Evolutionary conservation across 2,797 vertebrate species (phyloP).

Genomic region (Phrynocephalus forsythii): DNA sequence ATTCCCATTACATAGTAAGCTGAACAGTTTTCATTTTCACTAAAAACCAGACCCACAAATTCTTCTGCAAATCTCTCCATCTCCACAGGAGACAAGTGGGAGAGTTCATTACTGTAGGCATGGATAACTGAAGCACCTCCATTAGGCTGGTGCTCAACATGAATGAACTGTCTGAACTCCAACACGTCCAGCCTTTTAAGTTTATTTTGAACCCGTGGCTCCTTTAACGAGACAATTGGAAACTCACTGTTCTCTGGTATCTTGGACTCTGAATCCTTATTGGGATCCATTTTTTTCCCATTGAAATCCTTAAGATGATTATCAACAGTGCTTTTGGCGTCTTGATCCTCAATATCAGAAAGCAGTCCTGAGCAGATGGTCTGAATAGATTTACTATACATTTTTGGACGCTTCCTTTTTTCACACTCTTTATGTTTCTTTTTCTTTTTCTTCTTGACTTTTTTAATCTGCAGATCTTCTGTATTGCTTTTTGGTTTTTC

Average conservation of each 20-base stretch:
- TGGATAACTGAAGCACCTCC: slow-evolving; percentile 95
- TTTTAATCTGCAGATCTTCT: slow-evolving; percentile 94
- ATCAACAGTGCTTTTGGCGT: slow-evolving; percentile 79
- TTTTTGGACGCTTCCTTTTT: slow-evolving; percentile 94
- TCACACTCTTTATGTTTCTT: slow-evolving; percentile 99
- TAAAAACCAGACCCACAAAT: slow-evolving; percentile 92
- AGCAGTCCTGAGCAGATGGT: slow-evolving; percentile 90
- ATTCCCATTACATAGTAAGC: slow-evolving; percentile 97
- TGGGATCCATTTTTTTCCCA: slow-evolving; percentile 80
- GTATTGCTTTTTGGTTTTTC: slow-evolving; percentile 88
- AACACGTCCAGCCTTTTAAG: slow-evolving; percentile 85
- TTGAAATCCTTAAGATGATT: slow-evolving; percentile 78
- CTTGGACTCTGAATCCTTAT: slow-evolving; percentile 77
- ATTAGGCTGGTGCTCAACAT: slow-evolving; percentile 96
- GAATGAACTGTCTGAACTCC: slow-evolving; percentile 92
- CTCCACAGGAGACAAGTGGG: slow-evolving; percentile 86
- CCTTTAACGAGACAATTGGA: slow-evolving; percentile 80
- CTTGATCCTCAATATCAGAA: slow-evolving; percentile 80
- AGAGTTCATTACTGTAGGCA: slow-evolving; percentile 92
- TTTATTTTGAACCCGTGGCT: slow-evolving; percentile 80
- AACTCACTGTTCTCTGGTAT: slow-evolving; percentile 80
- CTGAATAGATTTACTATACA: slow-evolving; percentile 96
- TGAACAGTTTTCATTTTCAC: slow-evolving; percentile 89
- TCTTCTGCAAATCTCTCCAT: slow-evolving; percentile 91
- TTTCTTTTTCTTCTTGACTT: slow-evolving; percentile 99